Evolutionary conservation across 2,113 vertebrate genomes (phyloP), one percentile per base, ranked within the genome.

Genomic region (Sinocyclocheilus grahami): DNA sequence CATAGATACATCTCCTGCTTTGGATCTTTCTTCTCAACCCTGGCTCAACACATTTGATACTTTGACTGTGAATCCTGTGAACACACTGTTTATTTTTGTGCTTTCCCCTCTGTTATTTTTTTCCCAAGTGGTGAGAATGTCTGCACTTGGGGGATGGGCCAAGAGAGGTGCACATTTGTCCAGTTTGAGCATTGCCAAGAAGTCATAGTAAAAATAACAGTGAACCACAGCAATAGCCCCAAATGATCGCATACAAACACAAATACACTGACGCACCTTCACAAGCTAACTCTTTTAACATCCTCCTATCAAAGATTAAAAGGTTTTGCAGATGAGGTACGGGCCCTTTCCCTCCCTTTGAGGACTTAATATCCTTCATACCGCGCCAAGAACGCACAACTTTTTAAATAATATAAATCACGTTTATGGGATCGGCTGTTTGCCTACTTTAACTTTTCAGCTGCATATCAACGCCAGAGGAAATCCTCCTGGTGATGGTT

Each of bases 1-100:
- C 96, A 97, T 95, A 95, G 92, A 92, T 91, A 84, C 93, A 95
- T 96, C 96, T 96, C 95, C 95, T 96, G 96, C 93, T 89, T 84
- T 83, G 74, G 51, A 67, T 24, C 78, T 84, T 89, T 84, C 81
- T 39, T 78, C 80, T 65, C 30, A 85, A 55, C 80, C 33, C 65
- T 85, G 60, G 46, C 90, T 67, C 85, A 75, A 82, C 53, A 53
- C 78, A 76, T 78, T 42, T 86, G 86, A 88, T 85, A 78, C 85
- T 83, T 81, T 78, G 79, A 51, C 69, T 78, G 58, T 63, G 63
- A 78, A 91, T 89, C 78, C 91, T 92, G 88, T 92, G 88, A 82
- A 90, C 90, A 63, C 92, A 87, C 77, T 88, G 88, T 93, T 93
- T 92, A 80, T 92, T 94, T 92, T 93, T 89, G 77, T 84, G 39